These are phyloP conservation scores for Ageneiosus marmoratus DNA, from an alignment of 2,113 vertebrate species.

Conservation along the genomic window DNA sequence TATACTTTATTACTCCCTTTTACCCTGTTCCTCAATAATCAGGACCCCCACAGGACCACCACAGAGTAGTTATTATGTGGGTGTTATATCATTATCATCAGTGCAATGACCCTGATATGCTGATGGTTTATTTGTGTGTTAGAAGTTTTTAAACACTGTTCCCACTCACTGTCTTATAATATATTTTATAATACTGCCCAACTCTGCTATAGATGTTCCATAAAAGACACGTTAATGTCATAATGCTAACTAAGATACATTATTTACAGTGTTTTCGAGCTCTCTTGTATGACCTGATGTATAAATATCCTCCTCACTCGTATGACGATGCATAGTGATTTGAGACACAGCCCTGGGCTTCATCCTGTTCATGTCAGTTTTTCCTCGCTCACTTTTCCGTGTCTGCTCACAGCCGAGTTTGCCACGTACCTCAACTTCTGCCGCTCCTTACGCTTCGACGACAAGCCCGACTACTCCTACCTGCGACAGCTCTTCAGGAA, in stretches of 20 bases:
- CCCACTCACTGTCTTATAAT: no score
- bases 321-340: not conserved
- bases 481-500: slow-evolving; percentile 94
- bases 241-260: not conserved
- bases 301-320: not conserved
- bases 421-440: slow-evolving; percentile 98
- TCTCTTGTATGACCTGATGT: not conserved
- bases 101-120: no score
- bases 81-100: no score
- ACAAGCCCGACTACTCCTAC: slow-evolving; percentile 97
- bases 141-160: no score
- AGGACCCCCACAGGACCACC: no score
- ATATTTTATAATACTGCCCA: not conserved
- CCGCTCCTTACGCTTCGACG: slow-evolving; percentile 92
- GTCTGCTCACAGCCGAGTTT: slow-evolving; percentile 82
- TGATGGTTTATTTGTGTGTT: no score
- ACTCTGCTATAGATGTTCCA: not conserved
- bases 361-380: not conserved
- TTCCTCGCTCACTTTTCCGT: not conserved
- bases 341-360: not conserved
- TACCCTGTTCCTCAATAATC: no score
- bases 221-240: not conserved
- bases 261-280: not conserved
- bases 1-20: no score
- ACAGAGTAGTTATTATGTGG: no score